A percentile compares a stretch with the other conserved stretches of the same genome.
phyloP scores from a whole-genome alignment of 2,888 invertebrate genomes.

The Acleris cristana region DNA sequence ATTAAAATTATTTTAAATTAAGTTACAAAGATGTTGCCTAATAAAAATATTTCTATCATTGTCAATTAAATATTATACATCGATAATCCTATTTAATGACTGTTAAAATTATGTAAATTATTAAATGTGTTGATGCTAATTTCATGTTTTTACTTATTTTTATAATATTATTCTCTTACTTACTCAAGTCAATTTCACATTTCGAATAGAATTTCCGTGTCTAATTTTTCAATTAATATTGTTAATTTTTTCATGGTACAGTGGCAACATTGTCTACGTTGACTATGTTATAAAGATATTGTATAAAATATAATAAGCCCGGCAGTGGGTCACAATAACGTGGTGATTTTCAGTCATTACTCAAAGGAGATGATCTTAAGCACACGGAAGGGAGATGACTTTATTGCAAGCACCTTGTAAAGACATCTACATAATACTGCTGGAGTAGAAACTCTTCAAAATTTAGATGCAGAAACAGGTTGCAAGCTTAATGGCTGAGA shows the following conservation, averaged over 20 bases:
- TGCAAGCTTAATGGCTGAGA: neutral
- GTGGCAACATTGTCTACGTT: too few species aligned
- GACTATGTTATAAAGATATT: neutral
- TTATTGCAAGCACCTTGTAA: constrained; percentile 13
- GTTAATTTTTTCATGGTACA: too few species aligned
- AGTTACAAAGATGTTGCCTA: too few species aligned
- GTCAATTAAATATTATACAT: too few species aligned
- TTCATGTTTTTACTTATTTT: too few species aligned
- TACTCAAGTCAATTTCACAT: neutral
- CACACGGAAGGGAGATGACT: constrained; percentile 21
- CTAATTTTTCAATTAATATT: too few species aligned
- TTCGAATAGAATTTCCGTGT: too few species aligned
- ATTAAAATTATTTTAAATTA: too few species aligned
- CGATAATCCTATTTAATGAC: too few species aligned
- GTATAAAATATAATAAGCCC: neutral
- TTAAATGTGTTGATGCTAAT: too few species aligned
- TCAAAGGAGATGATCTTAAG: constrained; percentile 10
- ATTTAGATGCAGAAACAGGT: neutral
- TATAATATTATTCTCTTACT: constrained; percentile 13
- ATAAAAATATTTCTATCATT: too few species aligned
- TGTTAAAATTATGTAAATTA: too few species aligned
- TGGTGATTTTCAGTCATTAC: constrained; percentile 11
- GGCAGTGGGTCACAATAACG: neutral
- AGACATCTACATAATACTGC: constrained; percentile 8
- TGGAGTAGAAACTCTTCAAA: constrained; percentile 12